phyloP scores from a whole-genome alignment of 1,140 invertebrate species.

The Drosophila trapezifrons region DNA sequence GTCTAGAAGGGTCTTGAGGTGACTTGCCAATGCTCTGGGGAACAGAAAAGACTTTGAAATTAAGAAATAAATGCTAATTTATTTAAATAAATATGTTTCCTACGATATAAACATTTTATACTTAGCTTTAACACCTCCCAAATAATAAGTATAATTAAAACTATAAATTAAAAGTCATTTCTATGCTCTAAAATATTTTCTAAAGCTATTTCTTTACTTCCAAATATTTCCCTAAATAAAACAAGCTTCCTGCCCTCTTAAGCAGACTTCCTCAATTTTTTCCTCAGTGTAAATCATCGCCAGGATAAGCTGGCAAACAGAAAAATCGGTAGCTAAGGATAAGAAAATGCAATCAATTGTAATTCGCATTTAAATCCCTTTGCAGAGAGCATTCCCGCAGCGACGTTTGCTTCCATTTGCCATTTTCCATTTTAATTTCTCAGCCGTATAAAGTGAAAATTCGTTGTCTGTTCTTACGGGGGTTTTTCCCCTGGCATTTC shows the following conservation, averaged over 20 bases:
- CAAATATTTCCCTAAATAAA: too few species aligned
- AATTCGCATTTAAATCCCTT: slow-evolving; percentile 31
- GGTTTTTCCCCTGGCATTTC: not conserved
- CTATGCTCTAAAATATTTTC: too few species aligned
- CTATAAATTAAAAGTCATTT: too few species aligned
- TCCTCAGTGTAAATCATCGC: not conserved
- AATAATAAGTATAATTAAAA: too few species aligned
- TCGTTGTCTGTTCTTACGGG: slow-evolving; percentile 16
- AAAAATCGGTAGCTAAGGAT: slow-evolving; percentile 5
- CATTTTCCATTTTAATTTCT: slow-evolving; percentile 50
- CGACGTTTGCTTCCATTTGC: slow-evolving; percentile 1
- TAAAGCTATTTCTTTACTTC: not conserved
- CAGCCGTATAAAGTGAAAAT: slow-evolving; percentile 56
- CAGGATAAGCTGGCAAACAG: slow-evolving; percentile 1
- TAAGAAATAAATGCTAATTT: not conserved
- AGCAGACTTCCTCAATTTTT: not conserved
- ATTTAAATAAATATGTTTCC: not conserved
- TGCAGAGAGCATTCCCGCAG: slow-evolving; percentile 28
- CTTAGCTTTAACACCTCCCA: too few species aligned
- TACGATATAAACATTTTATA: too few species aligned
- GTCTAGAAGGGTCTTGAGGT: not conserved
- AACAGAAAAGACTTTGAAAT: not conserved
- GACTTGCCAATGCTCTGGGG: slow-evolving; percentile 19
- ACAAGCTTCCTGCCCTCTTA: too few species aligned
- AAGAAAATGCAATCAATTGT: slow-evolving; percentile 41